These are phyloP conservation scores for Acrocephalus arundinaceus DNA, from an alignment of 2,113 vertebrate genomes.

Conservation along the genomic window DNA sequence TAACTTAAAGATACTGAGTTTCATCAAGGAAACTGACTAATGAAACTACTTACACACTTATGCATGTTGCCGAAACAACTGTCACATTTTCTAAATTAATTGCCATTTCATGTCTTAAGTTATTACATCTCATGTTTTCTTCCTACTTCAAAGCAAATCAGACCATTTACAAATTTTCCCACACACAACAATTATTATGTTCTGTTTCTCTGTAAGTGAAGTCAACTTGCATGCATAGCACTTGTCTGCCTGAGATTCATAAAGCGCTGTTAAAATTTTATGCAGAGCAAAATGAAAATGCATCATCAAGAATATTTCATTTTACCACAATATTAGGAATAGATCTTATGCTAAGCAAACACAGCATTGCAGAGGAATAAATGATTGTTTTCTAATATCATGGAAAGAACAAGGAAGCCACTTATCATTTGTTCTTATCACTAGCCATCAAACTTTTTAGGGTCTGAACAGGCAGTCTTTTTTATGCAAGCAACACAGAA, in stretches of 20 bases:
- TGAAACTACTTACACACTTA: neutral
- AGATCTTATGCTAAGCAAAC: neutral
- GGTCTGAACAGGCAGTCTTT: neutral
- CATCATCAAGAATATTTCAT: neutral
- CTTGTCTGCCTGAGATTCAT: neutral
- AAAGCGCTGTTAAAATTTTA: neutral
- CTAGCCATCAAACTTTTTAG: neutral
- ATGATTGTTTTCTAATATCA: neutral
- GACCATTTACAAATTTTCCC: neutral
- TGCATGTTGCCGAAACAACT: neutral
- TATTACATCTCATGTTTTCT: neutral
- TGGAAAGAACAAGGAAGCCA: neutral
- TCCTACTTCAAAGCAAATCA: neutral
- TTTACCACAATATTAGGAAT: neutral
- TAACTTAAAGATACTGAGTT: neutral
- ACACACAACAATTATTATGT: neutral
- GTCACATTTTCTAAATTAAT: neutral
- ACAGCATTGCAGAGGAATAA: neutral
- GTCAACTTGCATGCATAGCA: neutral
- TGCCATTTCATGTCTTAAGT: neutral
- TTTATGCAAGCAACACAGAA: neutral
- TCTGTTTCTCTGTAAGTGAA: neutral
- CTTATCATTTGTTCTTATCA: neutral
- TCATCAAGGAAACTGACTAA: neutral
- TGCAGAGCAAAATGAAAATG: neutral